phyloP scores from a whole-genome alignment of 2,888 invertebrate species.

The Cylindroiulus punctatus region DNA sequence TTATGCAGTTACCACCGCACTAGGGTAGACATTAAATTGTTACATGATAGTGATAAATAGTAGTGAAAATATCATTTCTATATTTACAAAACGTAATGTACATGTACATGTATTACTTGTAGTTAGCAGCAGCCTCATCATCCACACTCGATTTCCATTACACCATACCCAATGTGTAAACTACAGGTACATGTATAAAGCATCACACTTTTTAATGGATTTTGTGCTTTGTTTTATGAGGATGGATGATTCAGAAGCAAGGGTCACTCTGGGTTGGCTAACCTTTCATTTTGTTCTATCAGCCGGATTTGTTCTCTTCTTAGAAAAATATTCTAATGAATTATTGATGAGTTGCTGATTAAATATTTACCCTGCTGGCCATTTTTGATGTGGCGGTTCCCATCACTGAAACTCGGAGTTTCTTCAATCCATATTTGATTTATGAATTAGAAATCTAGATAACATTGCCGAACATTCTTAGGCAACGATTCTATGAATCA shows the following conservation, averaged over 20 bases:
- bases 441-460: conserved; percentile 29
- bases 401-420: not conserved
- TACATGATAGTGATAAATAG: too few relatives aligned
- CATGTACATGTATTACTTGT: too few relatives aligned
- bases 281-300: not conserved
- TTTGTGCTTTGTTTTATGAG: not conserved
- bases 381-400: not conserved
- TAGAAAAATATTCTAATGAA: not conserved
- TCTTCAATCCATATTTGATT: not conserved
- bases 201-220: not conserved
- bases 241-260: not conserved
- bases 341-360: conserved; percentile 43
- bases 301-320: not conserved
- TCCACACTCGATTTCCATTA: too few relatives aligned
- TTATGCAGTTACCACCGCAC: too few relatives aligned
- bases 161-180: too few relatives aligned
- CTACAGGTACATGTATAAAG: too few relatives aligned
- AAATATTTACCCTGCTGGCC: conserved; percentile 42
- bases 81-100: too few relatives aligned
- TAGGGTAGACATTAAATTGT: too few relatives aligned
- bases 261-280: conserved; percentile 27
- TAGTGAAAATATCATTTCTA: too few relatives aligned
- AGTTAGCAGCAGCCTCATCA: too few relatives aligned
- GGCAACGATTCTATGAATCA: not conserved
- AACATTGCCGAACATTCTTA: not conserved